phyloP scores from a whole-genome alignment of 2,113 vertebrate species.

The Galemys pyrenaicus region DNA sequence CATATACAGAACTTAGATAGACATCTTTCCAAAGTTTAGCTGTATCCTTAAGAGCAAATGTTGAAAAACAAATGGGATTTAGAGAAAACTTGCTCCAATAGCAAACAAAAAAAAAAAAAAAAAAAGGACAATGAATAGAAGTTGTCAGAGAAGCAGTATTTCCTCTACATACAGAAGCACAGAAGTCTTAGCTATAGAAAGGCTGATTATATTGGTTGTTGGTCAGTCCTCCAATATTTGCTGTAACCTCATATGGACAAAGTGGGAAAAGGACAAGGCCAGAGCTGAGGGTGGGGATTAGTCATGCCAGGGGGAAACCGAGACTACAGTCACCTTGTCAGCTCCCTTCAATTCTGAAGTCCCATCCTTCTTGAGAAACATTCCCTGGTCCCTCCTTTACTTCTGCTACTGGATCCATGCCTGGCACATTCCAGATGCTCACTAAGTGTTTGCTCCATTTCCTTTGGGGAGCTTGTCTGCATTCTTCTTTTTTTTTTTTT shows the following conservation, averaged over 20 bases:
- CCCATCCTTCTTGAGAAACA: background rate
- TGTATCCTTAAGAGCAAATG: background rate
- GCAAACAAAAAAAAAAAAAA: too few species aligned
- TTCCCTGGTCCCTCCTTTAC: background rate
- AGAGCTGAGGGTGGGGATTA: background rate
- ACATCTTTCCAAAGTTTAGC: background rate
- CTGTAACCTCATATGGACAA: background rate
- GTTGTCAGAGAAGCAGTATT: background rate
- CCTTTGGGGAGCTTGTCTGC: background rate
- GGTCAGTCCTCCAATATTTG: background rate
- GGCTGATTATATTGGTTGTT: background rate
- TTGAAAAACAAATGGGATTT: conserved; percentile 1
- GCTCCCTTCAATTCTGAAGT: too few species aligned
- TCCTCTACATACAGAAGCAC: background rate
- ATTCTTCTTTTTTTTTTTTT: too few species aligned
- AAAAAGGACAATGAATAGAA: background rate
- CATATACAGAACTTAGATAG: background rate
- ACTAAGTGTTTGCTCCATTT: background rate
- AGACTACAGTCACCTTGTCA: rapidly evolving
- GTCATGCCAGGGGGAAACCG: background rate
- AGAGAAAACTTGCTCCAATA: background rate
- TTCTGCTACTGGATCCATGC: background rate
- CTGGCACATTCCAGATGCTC: background rate
- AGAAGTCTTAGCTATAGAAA: background rate
- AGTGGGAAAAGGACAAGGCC: background rate